Evolutionary conservation across 2,888 invertebrate species (phyloP).

Genomic region (Spodoptera exigua): DNA sequence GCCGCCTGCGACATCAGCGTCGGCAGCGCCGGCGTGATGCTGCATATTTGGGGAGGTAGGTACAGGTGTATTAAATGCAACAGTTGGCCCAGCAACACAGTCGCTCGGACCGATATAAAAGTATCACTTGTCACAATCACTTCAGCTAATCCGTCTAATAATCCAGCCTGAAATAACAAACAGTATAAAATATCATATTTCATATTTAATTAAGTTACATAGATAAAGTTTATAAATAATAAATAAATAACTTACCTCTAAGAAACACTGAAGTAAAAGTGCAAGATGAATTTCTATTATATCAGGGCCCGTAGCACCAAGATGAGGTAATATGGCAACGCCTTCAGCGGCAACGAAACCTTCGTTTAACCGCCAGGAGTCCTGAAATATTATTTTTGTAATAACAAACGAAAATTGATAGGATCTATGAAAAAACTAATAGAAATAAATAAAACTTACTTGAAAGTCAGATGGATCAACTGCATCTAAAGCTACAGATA

Average conservation of each 20-base stretch:
- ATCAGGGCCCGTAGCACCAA: conserved; percentile 95
- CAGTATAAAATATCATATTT: neutral
- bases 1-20: conserved; percentile 94
- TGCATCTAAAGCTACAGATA: conserved; percentile 95
- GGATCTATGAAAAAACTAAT: neutral
- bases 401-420: neutral
- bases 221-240: neutral
- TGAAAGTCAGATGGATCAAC: conserved; percentile 96
- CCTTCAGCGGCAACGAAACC: conserved; percentile 99
- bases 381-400: conserved; percentile 75
- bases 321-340: conserved; percentile 94
- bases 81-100: conserved; percentile 96
- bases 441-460: conserved; percentile 62
- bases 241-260: conserved; percentile 88
- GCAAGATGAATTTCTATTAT: conserved; percentile 97
- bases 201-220: too few species aligned
- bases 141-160: conserved; percentile 96
- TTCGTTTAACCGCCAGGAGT: conserved; percentile 96
- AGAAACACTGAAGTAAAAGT: conserved; percentile 95
- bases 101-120: conserved; percentile 96
- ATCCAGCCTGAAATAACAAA: conserved; percentile 89
- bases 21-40: conserved; percentile 92
- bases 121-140: conserved; percentile 97
- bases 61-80: conserved; percentile 95
- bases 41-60: conserved; percentile 96